phyloP scores from a whole-genome alignment of 1,140 invertebrate genomes.

The Drosophila gunungcola region DNA sequence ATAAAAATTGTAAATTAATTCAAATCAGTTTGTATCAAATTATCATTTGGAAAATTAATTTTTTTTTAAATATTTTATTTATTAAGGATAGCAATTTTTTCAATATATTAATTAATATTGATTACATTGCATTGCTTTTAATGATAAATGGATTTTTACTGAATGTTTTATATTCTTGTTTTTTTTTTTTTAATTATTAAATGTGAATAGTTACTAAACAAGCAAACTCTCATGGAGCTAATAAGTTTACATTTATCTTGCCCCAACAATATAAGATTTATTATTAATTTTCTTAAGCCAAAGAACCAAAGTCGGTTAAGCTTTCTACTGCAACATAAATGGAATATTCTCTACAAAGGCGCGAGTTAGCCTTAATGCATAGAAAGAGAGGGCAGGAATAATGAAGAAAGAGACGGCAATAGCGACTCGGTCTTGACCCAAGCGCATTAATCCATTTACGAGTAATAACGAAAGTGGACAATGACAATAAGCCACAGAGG shows the following conservation, averaged over 20 bases:
- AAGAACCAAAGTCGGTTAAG: neutral
- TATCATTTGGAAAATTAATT: no score
- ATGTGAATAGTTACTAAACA: no score
- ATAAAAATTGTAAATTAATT: no score
- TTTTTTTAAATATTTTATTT: no score
- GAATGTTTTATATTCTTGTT: no score
- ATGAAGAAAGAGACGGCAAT: neutral
- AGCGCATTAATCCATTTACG: slow-evolving; percentile 50
- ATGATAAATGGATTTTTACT: no score
- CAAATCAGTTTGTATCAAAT: neutral
- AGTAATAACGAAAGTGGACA: slow-evolving; percentile 50
- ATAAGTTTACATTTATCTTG: no score
- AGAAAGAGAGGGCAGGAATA: neutral
- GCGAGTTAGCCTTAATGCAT: slow-evolving; percentile 21
- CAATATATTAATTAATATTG: no score
- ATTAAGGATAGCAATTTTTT: no score
- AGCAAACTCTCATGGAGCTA: no score
- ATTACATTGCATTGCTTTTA: no score
- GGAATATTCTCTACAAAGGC: neutral
- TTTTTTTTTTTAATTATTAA: no score
- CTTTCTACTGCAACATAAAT: slow-evolving; percentile 5
- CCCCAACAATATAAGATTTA: neutral
- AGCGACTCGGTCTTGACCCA: neutral
- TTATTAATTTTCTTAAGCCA: neutral
- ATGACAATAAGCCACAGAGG: slow-evolving; percentile 39